Conservation (phyloP, 2,888 invertebrate species). For the Schizotus pectinicornis region DNA sequence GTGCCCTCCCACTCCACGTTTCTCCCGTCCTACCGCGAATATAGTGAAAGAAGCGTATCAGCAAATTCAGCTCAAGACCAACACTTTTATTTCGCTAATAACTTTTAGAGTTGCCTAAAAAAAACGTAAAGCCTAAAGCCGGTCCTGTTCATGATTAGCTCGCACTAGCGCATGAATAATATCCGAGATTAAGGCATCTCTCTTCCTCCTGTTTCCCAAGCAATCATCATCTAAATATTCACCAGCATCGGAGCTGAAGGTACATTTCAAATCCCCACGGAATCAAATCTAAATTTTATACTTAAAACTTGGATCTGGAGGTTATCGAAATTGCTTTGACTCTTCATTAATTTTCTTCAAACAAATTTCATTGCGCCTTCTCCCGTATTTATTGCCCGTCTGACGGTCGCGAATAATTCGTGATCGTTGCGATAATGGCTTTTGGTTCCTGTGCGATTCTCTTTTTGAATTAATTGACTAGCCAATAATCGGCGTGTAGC, state of each 20-base stretch:
- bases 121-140: no score
- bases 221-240: conserved; percentile 38
- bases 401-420: no score
- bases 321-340: conserved; percentile 31
- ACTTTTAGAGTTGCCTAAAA: no score
- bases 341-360: conserved; percentile 25
- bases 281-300: conserved; percentile 34
- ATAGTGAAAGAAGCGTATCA: conserved; percentile 16
- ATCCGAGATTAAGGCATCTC: conserved; percentile 28
- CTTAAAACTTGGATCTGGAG: conserved; percentile 31
- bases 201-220: conserved; percentile 28
- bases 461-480: conserved; percentile 19
- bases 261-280: conserved; percentile 30
- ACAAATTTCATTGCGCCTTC: neutral
- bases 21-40: conserved; percentile 12
- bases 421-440: neutral
- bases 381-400: no score
- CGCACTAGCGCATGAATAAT: conserved; percentile 34
- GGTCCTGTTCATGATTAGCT: conserved; percentile 32
- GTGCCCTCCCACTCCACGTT: conserved; percentile 22
- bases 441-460: no score
- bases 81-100: no score
- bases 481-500: conserved; percentile 46
- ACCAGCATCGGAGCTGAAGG: conserved; percentile 32
- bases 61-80: conserved; percentile 10